Evolutionary conservation across 2,113 vertebrate genomes (phyloP), one percentile per base, ranked within the genome.

Genomic region (Clarias macrocephalus): DNA sequence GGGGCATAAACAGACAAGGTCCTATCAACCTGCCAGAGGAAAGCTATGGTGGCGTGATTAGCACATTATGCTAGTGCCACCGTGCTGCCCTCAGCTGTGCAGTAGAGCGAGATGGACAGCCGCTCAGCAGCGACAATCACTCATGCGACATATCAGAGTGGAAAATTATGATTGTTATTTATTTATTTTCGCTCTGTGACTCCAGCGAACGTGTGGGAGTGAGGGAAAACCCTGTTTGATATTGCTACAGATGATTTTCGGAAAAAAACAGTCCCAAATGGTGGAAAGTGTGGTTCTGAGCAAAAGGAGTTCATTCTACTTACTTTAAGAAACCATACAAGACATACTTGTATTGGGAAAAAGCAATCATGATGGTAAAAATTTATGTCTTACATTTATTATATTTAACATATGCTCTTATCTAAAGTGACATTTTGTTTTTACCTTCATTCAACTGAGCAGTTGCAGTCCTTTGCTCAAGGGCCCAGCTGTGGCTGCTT

Each of bases 41-140:
- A 92, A 92, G 92, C 90, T 92, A 90, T 91, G 89, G 92, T 93
- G 93, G 92, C 93, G 93, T 84, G 91, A 94, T 94, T 93, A 93
- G 93, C 91, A 92, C 93, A 93, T 93, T 88, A 93, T 93, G 92
- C 93, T 91, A 91, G 87, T 75, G 82, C 89, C 90, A 90, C n/a
- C 21, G 85, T 90, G 86, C 84, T 85, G 3, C 82, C 83, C 60
- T 72, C 86, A 76, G 66, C 66, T 42, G 77, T 52, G 76, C 82
- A 25, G 30, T 59, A 81, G 42, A 72, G 13, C 75, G 56, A 37
- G 37, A 66, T 54, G 63, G 85, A 60, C 76, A 79, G 76, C 25
- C 9, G 10, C 66, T 30, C 76, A 73, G 80, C 77, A 65, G 68
- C 0, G 16, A 15, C 63, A 68, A 23, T 62, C 30, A 62, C 30